These are phyloP conservation scores for Campaea margaritaria DNA, from an alignment of 2,888 invertebrate species.

Conservation along the genomic window DNA sequence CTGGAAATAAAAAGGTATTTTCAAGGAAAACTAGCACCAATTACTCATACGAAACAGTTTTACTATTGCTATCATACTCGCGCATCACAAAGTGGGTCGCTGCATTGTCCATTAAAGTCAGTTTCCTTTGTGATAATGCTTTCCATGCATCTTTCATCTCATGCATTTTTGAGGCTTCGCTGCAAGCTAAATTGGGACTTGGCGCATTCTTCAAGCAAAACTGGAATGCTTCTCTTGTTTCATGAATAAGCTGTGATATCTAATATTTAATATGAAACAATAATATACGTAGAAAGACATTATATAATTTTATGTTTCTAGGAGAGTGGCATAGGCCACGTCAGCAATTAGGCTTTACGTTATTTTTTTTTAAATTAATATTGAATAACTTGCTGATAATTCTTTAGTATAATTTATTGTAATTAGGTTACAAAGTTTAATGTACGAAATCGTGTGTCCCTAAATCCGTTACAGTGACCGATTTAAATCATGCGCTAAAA, in stretches of 20 bases:
- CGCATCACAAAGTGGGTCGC: constrained; percentile 40
- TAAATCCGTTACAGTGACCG: constrained; percentile 61
- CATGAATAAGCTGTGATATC: constrained; percentile 13
- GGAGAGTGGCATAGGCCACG: too few species aligned
- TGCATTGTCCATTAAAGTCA: constrained; percentile 43
- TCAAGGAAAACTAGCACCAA: constrained; percentile 28
- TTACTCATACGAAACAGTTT: constrained; percentile 41
- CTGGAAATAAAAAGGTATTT: background rate
- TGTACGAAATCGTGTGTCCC: constrained; percentile 1
- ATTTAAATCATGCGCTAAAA: constrained; percentile 79
- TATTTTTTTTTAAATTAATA: too few species aligned
- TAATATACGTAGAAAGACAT: too few species aligned
- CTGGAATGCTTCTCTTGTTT: constrained; percentile 7
- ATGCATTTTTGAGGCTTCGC: constrained; percentile 43
- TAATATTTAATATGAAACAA: background rate
- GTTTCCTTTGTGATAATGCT: constrained; percentile 46
- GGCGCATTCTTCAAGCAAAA: constrained; percentile 29
- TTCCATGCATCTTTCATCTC: constrained; percentile 47
- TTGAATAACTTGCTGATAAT: too few species aligned
- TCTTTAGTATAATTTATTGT: too few species aligned
- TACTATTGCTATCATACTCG: constrained; percentile 35
- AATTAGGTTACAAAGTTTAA: background rate
- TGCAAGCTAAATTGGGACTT: constrained; percentile 42
- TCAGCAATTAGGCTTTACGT: too few species aligned
- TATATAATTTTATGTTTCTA: too few species aligned